Evolutionary conservation across 2,113 vertebrate genomes (phyloP), one percentile per base, ranked within the genome.

Genomic region (Rattus rattus): DNA sequence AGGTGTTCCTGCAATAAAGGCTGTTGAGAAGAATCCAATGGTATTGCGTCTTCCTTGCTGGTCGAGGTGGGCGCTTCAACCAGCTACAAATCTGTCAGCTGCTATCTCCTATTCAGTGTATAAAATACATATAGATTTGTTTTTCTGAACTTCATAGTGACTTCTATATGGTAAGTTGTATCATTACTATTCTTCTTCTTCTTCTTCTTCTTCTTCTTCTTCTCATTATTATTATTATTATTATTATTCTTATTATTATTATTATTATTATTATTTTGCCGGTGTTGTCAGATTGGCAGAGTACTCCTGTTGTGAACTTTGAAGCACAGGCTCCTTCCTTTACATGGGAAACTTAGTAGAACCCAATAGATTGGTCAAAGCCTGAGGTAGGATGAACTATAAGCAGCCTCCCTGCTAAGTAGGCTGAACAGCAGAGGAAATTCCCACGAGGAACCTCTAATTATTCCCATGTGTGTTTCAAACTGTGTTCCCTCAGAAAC

Each of bases 401-500:
- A 85, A 95, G n/a, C 86, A 94, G 47, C 9, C 10, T 76, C 19
- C 75, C 43, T 83, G 81, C 39, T 49, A 88, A 73, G 63, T 26
- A 84, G 33, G 16, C 72, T 36, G 94, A 70, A 79, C 17, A 91
- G 52, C 39, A 94, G 43, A 63, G 10, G 33, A 79, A 89, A 52
- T 93, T 69, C 67, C 33, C 61, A 16, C n/a, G 80, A 92, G n/a
- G 33, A 89, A 85, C 30, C 67, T 89, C 7, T 76, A 95, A 76
- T 95, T 86, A 94, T 84, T 86, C 67, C 63, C 84, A 61, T 9
- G 28, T 88, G 67, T 88, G 33, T 28, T 49, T 81, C 89, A 86
- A 93, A 59, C 52, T 93, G 1, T 91, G 52, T 77, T 94, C 77
- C 77, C 65, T 94, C 28, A 86, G 92, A 97, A 95, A 96, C 80